phyloP scores from a whole-genome alignment of 2,113 vertebrate genomes.

The Bos indicus region DNA sequence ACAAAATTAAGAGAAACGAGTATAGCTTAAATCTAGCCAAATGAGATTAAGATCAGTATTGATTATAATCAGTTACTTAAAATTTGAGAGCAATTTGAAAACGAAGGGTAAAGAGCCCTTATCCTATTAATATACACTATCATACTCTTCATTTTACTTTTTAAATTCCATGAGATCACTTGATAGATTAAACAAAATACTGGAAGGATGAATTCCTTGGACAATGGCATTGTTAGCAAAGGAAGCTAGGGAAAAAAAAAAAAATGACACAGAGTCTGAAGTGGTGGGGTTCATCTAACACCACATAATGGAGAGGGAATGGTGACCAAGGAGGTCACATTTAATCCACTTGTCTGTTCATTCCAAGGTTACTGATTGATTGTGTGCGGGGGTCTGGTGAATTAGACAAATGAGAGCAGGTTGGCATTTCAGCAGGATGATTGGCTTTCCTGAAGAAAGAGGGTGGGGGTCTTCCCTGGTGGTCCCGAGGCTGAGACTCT shows the following conservation, averaged over 20 bases:
- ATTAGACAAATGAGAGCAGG: neutral
- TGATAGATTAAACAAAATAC: neutral
- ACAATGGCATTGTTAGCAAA: neutral
- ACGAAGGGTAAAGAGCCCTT: neutral
- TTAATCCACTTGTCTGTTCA: neutral
- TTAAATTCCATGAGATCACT: neutral
- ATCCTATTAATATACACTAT: neutral
- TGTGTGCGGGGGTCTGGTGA: neutral
- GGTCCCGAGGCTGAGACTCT: neutral
- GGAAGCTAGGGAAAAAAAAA: neutral
- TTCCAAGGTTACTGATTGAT: no score
- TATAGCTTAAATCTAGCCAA: neutral
- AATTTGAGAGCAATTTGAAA: neutral
- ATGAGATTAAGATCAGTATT: neutral
- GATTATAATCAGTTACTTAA: neutral
- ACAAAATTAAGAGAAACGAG: neutral
- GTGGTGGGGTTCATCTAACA: neutral
- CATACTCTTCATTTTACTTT: neutral
- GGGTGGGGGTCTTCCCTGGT: neutral
- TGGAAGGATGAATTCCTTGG: neutral
- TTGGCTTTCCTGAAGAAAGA: accelerated
- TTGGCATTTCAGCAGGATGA: neutral
- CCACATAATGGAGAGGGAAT: neutral
- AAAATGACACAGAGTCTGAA: no score
- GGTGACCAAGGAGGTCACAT: neutral